Conservation (phyloP, 2,113 vertebrate species). For the Saccopteryx bilineata region DNA sequence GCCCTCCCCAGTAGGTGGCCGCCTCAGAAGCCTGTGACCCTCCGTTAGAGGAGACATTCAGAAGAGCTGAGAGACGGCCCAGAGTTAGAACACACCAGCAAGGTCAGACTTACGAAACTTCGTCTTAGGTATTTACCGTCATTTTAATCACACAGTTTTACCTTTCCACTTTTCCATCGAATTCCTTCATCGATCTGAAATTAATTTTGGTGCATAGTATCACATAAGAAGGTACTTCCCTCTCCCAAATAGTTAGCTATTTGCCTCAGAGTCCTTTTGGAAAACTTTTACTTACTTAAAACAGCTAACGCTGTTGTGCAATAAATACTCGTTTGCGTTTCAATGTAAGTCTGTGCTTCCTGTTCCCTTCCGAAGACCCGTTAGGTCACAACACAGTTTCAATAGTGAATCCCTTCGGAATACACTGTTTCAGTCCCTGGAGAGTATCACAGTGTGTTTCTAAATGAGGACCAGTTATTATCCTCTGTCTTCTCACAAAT, state of each 20-base stretch:
- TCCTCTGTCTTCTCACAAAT: conserved; percentile 30
- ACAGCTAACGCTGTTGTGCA: conserved; percentile 20
- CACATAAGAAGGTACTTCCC: neutral
- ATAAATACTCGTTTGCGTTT: conserved; percentile 2
- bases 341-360: neutral
- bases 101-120: neutral
- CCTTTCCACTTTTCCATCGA: conserved; percentile 35
- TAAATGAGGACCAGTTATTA: conserved; percentile 15
- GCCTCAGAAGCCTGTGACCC: neutral
- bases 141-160: neutral
- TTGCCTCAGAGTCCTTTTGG: neutral
- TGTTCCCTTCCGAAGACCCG: neutral
- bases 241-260: neutral
- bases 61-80: neutral
- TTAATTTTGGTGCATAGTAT: neutral
- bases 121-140: neutral
- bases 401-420: neutral
- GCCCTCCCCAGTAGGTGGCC: neutral
- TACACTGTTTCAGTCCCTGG: neutral
- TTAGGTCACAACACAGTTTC: neutral
- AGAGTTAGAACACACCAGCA: neutral
- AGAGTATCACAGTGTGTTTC: neutral
- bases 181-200: neutral
- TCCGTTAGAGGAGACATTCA: neutral
- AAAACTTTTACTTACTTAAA: conserved; percentile 52